Evolutionary conservation across 2,113 vertebrate genomes (phyloP), one percentile per base, ranked within the genome.

Genomic region (Pteropus alecto): DNA sequence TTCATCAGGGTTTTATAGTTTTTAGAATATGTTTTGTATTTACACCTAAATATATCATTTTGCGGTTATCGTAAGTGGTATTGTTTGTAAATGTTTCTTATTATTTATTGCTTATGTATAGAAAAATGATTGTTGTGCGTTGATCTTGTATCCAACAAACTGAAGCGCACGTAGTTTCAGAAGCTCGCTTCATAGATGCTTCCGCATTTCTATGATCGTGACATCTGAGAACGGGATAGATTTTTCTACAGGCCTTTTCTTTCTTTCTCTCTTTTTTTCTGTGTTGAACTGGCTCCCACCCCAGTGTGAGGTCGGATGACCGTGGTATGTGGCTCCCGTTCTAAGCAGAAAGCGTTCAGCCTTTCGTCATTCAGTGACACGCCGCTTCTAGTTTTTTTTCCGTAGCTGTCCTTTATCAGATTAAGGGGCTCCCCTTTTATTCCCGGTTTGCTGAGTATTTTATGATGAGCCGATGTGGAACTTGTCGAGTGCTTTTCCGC

Each of bases 301-400:
- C 46, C 46, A 13, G 2, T 2, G 46, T 13, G 0, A 12, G 12
- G 12, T 10, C 13, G 46, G 2, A 48, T 48, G 5, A 12, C 11
- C 12, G 46, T 13, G 46, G 46, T 13, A 13, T 38, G 38, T 38
- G 38, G 38, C 38, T 38, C 38, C 38, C 48, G 41, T 82, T 60
- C 46, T 38, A 82, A 83, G 78, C 38, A 46, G 26, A 30, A 61
- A 61, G n/a, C 33, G 22, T 14, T n/a, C 18, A 30, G 48, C 48
- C 41, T 60, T 73, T 38, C 18, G 61, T 26, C 41, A 83, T 33
- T 87, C 56, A 30, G 10, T 26, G 10, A 43, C 19, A 38, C 3
- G 54, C 58, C n/a, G 78, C 9, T 43, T 70, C n/a, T 13, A 28
- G 51, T 21, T 48, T 54, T 41, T 87, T 58, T 35, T 46, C 6